Percentiles rank a stretch among this genome's conserved stretches.
phyloP scores from a whole-genome alignment of 2,797 vertebrate genomes.

The Propithecus deckenii region DNA sequence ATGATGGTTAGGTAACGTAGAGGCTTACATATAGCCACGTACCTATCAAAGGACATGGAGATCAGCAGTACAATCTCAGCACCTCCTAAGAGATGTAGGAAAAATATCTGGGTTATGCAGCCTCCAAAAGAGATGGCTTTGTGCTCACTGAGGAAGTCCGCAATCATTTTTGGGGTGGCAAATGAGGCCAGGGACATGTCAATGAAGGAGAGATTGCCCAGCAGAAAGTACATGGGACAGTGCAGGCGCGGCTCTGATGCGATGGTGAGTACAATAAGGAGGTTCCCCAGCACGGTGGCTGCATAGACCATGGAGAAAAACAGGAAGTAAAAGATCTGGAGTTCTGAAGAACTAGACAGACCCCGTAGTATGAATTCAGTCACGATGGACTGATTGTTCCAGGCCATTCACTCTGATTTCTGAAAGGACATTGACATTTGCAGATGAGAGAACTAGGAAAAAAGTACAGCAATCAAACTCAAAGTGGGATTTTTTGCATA shows the following conservation, averaged over 20 bases:
- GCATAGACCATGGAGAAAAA: constrained; percentile 60
- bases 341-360: constrained; percentile 19
- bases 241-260: constrained; percentile 23
- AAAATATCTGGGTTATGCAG: constrained; percentile 67
- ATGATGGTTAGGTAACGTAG: constrained; percentile 42
- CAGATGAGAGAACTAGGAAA: not conserved
- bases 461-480: not conserved
- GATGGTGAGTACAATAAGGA: constrained; percentile 59
- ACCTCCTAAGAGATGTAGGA: constrained; percentile 55
- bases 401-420: constrained; percentile 35
- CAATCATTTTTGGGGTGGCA: constrained; percentile 52
- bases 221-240: constrained; percentile 66
- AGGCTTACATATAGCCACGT: constrained; percentile 55
- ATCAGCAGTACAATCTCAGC: constrained; percentile 53
- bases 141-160: constrained; percentile 26
- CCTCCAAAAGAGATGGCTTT: constrained; percentile 63
- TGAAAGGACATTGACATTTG: not conserved
- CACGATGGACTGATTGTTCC: constrained; percentile 27
- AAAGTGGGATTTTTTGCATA: not conserved
- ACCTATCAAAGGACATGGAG: constrained; percentile 63
- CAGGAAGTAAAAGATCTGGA: constrained; percentile 62
- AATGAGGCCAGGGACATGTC: constrained; percentile 63
- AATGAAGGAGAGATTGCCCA: constrained; percentile 70
- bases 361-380: constrained; percentile 50
- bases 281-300: constrained; percentile 55